Evolutionary conservation across 2,888 invertebrate species (phyloP).

Genomic region (Eulithis testata): DNA sequence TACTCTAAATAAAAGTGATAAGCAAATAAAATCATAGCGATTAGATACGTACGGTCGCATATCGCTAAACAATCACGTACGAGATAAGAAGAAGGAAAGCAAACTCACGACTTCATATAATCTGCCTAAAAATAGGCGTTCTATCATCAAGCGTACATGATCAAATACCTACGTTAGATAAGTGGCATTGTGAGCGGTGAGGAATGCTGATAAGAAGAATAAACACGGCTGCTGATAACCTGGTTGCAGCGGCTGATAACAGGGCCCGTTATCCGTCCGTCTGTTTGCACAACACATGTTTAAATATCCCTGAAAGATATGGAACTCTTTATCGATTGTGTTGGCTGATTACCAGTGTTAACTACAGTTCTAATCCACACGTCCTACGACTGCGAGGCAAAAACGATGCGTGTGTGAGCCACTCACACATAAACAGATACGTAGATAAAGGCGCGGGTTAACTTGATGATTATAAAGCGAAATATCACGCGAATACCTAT

Average conservation of each 20-base stretch:
- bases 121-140: slow-evolving; percentile 65
- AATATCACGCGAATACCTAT: slow-evolving; percentile 8
- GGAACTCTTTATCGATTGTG: slow-evolving; percentile 33
- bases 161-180: slow-evolving; percentile 62
- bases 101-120: slow-evolving; percentile 53
- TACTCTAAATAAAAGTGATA: slow-evolving; percentile 51
- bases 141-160: slow-evolving; percentile 62
- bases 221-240: slow-evolving; percentile 80
- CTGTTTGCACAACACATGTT: slow-evolving; percentile 47
- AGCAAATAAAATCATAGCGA: slow-evolving; percentile 47
- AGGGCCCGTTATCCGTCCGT: slow-evolving; percentile 52
- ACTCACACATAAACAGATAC: slow-evolving; percentile 5
- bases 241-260: slow-evolving; percentile 74
- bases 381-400: not conserved
- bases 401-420: slow-evolving; percentile 7
- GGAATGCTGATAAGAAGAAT: slow-evolving; percentile 70
- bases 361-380: not conserved
- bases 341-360: slow-evolving; percentile 14
- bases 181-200: slow-evolving; percentile 59
- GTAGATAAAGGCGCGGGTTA: not conserved
- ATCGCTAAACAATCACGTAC: slow-evolving; percentile 52
- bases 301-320: slow-evolving; percentile 35
- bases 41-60: slow-evolving; percentile 45
- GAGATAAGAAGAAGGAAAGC: slow-evolving; percentile 47
- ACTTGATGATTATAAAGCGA: not conserved